phyloP scores from a whole-genome alignment of 2,888 invertebrate genomes.

The Prosapia bicincta region DNA sequence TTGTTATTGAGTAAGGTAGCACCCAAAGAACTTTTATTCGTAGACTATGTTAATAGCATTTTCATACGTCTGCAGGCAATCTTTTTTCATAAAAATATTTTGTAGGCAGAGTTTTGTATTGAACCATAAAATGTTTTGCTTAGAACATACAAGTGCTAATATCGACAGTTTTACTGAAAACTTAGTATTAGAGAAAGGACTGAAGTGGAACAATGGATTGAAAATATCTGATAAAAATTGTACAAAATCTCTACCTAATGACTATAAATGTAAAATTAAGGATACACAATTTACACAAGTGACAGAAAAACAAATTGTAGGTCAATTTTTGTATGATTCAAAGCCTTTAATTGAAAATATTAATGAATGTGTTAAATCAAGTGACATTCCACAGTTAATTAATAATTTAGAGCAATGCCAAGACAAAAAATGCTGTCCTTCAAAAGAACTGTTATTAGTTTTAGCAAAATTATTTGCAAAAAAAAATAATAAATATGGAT shows the following conservation, averaged over 20 bases:
- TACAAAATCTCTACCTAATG: too few species aligned
- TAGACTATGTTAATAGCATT: neutral
- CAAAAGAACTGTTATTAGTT: neutral
- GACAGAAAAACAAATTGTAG: too few species aligned
- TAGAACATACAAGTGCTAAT: neutral
- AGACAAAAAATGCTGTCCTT: neutral
- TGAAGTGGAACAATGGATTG: neutral
- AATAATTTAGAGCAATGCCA: neutral
- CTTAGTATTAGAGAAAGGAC: neutral
- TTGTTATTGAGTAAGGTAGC: too few species aligned
- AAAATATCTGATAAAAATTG: neutral
- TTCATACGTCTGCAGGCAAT: neutral
- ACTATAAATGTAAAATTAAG: too few species aligned
- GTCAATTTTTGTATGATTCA: too few species aligned
- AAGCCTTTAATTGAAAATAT: neutral
- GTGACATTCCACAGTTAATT: neutral
- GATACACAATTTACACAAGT: too few species aligned
- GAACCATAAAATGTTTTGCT: neutral
- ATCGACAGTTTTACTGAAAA: neutral
- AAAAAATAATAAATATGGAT: neutral
- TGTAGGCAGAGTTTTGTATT: neutral
- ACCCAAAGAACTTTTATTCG: too few species aligned
- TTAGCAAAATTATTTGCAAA: neutral
- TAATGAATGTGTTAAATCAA: neutral
- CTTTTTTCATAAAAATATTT: neutral